Percentiles rank a stretch among this genome's conserved stretches.
Evolutionary conservation across 1,140 invertebrate genomes (phyloP).

Genomic region (Varroa destructor): DNA sequence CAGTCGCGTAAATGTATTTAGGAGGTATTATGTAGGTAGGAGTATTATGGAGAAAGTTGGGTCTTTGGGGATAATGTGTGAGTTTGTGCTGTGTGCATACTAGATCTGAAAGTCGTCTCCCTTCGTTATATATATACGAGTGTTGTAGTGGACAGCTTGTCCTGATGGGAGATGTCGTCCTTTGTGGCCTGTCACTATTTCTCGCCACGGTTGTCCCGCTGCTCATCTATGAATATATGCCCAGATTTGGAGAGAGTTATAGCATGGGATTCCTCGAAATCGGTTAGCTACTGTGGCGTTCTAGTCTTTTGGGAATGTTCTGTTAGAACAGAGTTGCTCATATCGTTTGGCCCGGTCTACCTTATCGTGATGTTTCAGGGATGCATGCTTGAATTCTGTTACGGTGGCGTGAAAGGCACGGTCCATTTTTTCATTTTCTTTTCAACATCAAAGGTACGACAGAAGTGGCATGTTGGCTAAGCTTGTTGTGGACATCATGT

Average conservation of each 20-base stretch:
- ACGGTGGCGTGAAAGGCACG: not conserved
- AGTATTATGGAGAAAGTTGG: no score
- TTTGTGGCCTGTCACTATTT: not conserved
- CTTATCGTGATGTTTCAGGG: not conserved
- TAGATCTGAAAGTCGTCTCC: not conserved
- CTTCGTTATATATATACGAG: not conserved
- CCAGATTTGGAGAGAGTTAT: not conserved
- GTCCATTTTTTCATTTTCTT: constrained; percentile 15
- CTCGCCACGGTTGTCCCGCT: not conserved
- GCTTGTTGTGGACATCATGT: not conserved
- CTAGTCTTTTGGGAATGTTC: no score
- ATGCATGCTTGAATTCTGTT: not conserved
- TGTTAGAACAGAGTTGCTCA: no score
- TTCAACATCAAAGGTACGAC: not conserved
- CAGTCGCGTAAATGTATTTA: no score
- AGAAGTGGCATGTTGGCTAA: no score
- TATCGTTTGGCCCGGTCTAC: no score
- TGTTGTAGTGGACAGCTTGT: not conserved
- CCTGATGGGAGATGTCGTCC: not conserved
- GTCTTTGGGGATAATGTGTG: no score
- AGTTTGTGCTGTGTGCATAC: no score
- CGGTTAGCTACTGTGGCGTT: not conserved
- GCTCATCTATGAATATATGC: not conserved
- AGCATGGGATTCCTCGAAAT: constrained; percentile 19
- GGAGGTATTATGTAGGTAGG: no score